Conservation (phyloP, 2,113 vertebrate species). For the Rhabdomys dilectus region DNA sequence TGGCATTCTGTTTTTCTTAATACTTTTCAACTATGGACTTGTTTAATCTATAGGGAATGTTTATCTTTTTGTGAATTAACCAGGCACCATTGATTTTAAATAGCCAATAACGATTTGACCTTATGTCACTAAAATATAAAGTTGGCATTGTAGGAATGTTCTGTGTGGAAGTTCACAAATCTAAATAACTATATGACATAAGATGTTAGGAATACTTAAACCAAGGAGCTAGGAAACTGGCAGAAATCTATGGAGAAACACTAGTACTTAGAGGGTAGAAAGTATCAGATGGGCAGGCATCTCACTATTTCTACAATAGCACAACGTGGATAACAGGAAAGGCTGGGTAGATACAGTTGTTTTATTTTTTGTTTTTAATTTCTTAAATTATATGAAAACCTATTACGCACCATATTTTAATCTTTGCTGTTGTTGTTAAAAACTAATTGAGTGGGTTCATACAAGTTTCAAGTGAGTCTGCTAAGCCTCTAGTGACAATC, state of each 20-base stretch:
- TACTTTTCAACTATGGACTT: not conserved
- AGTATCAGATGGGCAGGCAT: not conserved
- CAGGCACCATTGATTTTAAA: not conserved
- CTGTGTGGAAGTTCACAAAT: not conserved
- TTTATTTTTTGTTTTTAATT: not conserved
- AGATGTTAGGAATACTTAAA: not conserved
- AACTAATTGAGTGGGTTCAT: not conserved
- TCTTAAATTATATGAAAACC: not conserved
- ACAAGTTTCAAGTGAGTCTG: not conserved
- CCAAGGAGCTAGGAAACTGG: not conserved
- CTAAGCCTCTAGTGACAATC: not conserved
- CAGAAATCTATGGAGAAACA: not conserved
- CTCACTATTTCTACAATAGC: not conserved
- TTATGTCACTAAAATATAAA: not conserved
- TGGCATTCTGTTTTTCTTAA: not conserved
- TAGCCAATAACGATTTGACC: not conserved
- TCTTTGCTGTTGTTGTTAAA: not conserved
- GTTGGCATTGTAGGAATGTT: not conserved
- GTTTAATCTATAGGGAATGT: not conserved
- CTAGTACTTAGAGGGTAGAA: not conserved
- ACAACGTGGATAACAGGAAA: not conserved
- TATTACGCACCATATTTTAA: not conserved
- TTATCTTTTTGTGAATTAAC: conserved; percentile 5
- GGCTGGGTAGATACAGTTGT: not conserved
- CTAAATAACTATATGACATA: not conserved